Conservation (phyloP, 2,113 vertebrate genomes). For the Engystomops pustulosus region DNA sequence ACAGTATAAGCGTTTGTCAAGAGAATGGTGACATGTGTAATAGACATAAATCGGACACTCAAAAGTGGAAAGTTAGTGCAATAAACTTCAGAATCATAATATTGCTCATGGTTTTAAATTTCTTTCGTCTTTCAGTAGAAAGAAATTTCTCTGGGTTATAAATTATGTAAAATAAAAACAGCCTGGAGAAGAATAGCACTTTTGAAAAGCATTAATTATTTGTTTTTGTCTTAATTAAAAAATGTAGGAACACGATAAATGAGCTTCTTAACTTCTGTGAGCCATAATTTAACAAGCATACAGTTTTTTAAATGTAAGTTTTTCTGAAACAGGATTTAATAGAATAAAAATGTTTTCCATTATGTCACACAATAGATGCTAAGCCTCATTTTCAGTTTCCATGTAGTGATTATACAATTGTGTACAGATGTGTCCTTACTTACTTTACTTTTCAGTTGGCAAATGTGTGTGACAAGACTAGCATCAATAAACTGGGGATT, state of each 20-base stretch:
- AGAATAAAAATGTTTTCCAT: too few species aligned
- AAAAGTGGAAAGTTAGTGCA: too few species aligned
- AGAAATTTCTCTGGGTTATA: background rate
- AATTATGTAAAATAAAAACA: slow-evolving; percentile 24
- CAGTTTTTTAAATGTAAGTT: background rate
- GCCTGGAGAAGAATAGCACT: background rate
- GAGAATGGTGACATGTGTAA: too few species aligned
- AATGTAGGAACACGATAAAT: slow-evolving; percentile 21
- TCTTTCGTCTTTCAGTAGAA: background rate
- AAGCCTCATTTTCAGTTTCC: too few species aligned
- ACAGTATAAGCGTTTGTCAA: too few species aligned
- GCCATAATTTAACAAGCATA: slow-evolving; percentile 3
- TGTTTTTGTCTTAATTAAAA: slow-evolving; percentile 15
- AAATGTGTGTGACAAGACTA: too few species aligned
- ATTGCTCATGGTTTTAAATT: background rate
- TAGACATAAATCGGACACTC: too few species aligned
- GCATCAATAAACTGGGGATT: too few species aligned
- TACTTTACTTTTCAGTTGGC: too few species aligned
- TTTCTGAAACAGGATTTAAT: background rate
- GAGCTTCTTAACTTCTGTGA: background rate
- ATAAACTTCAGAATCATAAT: background rate
- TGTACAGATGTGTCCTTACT: too few species aligned
- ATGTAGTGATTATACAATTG: too few species aligned
- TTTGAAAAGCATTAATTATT: slow-evolving; percentile 17
- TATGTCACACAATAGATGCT: too few species aligned